Base-by-base conservation (phyloP, 2,113 vertebrate species). In the Alethe diademata region DNA sequence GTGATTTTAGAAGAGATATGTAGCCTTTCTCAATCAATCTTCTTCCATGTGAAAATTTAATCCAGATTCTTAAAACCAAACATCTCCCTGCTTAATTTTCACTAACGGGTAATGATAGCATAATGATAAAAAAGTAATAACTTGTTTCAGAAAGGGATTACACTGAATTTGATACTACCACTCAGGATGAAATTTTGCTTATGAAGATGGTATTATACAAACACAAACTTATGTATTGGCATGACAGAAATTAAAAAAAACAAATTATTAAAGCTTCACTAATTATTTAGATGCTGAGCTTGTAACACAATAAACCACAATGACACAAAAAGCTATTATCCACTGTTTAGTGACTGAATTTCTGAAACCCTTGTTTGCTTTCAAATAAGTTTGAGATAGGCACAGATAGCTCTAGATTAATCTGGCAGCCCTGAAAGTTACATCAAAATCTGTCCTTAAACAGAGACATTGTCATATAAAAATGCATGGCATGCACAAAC, bases 281-380 rank as follows among this genome's bases (percentile, higher is more conserved):
- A 53, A 74, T 58, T 86, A 74, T 72, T 79, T 58, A 65, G 29
- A 88, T 17, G 29, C 23, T 71, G 61, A 92, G 25, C 13, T 86
- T 69, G 16, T 57, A 87, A 75, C 72, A 92, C n/a, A 76, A 58
- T 75, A 89, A 95, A 91, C 29, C 19, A 84, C 50, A 86, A 54
- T 33, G 51, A 86, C 23, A 70, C 33, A 75, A 93, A 92, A 96
- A 43, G 14, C 57, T 95, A 74, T 76, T 88, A 95, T 23, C 45
- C 33, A 50, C 43, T 95, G 79, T 75, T 56, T 76, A 29, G 38
- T 69, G 26, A 47, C 26, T 43, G 57, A 93, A 67, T 40, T 42
- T 42, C 19, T 54, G 11, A 88, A 94, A 91, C 15, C 24, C 54
- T 45, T 57, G 36, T 57, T 94, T 88, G 54, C 73, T 93, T 75